Conservation (phyloP, 2,113 vertebrate genomes). For the Malurus melanocephalus region DNA sequence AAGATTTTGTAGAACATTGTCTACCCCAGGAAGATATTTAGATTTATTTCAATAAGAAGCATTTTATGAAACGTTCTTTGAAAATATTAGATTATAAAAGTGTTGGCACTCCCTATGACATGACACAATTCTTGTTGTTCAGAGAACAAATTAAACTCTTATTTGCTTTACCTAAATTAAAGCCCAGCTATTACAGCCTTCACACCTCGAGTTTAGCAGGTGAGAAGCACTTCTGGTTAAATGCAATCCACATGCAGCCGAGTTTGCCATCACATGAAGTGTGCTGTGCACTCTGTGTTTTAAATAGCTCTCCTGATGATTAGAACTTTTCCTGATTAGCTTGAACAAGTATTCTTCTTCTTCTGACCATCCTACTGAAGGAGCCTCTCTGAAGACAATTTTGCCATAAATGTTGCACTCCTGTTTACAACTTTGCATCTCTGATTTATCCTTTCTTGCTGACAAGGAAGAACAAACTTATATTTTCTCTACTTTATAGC, state of each 20-base stretch:
- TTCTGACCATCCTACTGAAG: not conserved
- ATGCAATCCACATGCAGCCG: not conserved
- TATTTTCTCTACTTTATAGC: not conserved
- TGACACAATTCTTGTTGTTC: not conserved
- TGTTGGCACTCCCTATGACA: not conserved
- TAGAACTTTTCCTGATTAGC: not conserved
- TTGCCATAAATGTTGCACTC: not conserved
- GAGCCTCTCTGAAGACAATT: not conserved
- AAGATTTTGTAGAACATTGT: not conserved
- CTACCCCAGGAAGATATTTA: not conserved
- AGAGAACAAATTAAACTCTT: not conserved
- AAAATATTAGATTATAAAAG: not conserved
- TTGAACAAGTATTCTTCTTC: not conserved
- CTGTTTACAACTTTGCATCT: not conserved
- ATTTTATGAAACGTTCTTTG: not conserved
- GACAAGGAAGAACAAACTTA: not conserved
- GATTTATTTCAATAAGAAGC: not conserved
- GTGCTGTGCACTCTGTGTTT: not conserved
- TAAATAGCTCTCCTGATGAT: not conserved
- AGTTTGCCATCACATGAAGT: not conserved
- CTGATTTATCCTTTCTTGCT: not conserved
- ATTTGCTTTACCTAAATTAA: not conserved
- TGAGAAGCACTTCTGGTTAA: not conserved
- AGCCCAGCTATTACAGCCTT: not conserved
- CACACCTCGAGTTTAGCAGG: not conserved